Evolutionary conservation across 2,888 invertebrate genomes (phyloP).

Genomic region (Leptodirus hochenwartii): DNA sequence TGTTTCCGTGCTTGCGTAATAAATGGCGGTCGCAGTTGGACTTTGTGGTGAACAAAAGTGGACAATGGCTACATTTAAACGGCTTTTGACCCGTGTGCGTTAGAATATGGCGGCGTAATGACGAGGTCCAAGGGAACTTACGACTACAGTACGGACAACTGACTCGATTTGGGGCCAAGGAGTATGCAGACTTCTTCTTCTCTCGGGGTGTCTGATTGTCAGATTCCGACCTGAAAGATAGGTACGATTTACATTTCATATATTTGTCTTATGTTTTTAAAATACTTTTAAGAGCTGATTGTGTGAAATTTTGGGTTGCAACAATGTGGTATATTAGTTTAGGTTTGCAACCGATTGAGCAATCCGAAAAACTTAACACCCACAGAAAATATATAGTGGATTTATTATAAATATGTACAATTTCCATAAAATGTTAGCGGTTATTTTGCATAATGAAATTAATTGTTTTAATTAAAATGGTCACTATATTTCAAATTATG

Average conservation of each 20-base stretch:
- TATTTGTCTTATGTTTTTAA: conserved; percentile 3
- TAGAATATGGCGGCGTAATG: conserved; percentile 80
- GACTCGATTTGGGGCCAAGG: conserved; percentile 84
- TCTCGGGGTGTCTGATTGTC: conserved; percentile 34
- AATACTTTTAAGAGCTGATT: no score
- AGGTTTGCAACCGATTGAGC: no score
- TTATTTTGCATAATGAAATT: no score
- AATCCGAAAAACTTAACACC: no score
- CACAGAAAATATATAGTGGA: no score
- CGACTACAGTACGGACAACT: conserved; percentile 85
- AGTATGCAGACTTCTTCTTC: conserved; percentile 89
- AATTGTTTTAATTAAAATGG: no score
- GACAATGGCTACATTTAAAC: conserved; percentile 86
- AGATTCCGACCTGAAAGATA: conserved; percentile 41
- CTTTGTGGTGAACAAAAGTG: conserved; percentile 87
- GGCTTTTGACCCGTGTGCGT: conserved; percentile 96
- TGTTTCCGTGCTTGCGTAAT: conserved; percentile 64
- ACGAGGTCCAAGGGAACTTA: conserved; percentile 94
- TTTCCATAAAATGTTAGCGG: no score
- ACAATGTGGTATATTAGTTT: no score
- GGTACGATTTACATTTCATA: conserved; percentile 4
- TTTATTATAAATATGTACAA: no score
- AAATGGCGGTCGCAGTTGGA: conserved; percentile 94
- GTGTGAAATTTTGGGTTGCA: no score
- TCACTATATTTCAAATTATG: no score